A percentile compares a stretch with the other conserved stretches of the same genome.
Evolutionary conservation across 1,140 invertebrate genomes (phyloP).

Genomic region (Brachystomella parvula): DNA sequence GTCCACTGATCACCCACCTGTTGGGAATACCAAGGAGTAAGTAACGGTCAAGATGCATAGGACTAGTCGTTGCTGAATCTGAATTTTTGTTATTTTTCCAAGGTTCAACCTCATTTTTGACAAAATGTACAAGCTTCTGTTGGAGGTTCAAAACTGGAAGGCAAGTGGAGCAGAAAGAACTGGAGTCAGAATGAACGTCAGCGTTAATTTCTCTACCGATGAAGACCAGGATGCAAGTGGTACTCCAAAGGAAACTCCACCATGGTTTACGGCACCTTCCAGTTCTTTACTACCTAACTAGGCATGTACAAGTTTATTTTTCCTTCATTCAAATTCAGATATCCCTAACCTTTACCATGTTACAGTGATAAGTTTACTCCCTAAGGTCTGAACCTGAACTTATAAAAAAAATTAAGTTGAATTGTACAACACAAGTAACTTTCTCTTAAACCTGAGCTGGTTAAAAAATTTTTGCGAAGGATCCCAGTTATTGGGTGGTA

Average conservation of each 20-base stretch:
- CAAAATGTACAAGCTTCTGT: neutral
- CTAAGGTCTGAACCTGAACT: neutral
- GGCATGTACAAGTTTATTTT: neutral
- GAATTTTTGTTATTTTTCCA: neutral
- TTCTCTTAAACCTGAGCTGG: neutral
- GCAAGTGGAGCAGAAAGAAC: neutral
- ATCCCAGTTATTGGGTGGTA: neutral
- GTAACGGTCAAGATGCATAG: neutral
- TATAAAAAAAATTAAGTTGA: constrained; percentile 1
- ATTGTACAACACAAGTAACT: neutral
- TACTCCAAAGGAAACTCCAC: neutral
- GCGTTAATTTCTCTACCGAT: neutral
- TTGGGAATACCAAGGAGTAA: neutral
- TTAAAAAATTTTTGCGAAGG: too few relatives aligned
- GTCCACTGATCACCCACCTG: neutral
- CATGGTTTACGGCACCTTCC: neutral
- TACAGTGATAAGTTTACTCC: neutral
- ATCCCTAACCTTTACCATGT: neutral
- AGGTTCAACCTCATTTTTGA: neutral
- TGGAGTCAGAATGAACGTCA: neutral
- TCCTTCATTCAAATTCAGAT: neutral
- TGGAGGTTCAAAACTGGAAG: constrained; percentile 42
- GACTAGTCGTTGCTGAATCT: neutral
- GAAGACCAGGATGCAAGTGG: neutral
- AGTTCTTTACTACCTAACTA: neutral